phyloP scores from a whole-genome alignment of 2,888 invertebrate genomes.

The Tortrix viridana region DNA sequence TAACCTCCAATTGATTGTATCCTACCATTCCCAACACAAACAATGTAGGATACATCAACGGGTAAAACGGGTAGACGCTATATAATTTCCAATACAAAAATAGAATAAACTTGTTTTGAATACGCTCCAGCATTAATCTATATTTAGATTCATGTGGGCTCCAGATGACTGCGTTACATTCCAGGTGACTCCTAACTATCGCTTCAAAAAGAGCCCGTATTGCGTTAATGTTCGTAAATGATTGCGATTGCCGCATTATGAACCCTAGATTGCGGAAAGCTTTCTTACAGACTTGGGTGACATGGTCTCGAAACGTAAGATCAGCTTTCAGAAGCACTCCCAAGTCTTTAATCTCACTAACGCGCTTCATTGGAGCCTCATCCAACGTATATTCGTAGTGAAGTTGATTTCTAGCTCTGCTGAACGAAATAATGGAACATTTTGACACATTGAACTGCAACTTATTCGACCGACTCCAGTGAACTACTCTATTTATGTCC shows the following conservation, averaged over 20 bases:
- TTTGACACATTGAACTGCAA: conserved; percentile 11
- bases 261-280: conserved; percentile 8
- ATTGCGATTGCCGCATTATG: not conserved
- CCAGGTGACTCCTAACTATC: conserved; percentile 1
- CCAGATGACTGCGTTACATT: not conserved
- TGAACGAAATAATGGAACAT: conserved; percentile 3
- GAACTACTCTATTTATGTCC: conserved; percentile 16
- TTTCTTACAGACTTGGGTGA: conserved; percentile 2
- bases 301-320: not conserved
- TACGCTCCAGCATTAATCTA: conserved; percentile 1
- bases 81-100: conserved; percentile 3
- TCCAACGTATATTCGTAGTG: not conserved
- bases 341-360: not conserved
- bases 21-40: too few relatives aligned
- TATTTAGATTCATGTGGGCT: conserved; percentile 1
- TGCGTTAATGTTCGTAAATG: not conserved
- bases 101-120: conserved; percentile 2
- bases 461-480: conserved; percentile 7
- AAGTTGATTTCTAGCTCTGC: not conserved
- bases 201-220: not conserved
- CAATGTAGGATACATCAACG: conserved; percentile 6
- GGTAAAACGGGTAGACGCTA: conserved; percentile 5
- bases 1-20: too few relatives aligned
- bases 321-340: not conserved
- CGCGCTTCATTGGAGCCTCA: not conserved